Conservation (phyloP, 2,113 vertebrate species). For the Sardina pilchardus region DNA sequence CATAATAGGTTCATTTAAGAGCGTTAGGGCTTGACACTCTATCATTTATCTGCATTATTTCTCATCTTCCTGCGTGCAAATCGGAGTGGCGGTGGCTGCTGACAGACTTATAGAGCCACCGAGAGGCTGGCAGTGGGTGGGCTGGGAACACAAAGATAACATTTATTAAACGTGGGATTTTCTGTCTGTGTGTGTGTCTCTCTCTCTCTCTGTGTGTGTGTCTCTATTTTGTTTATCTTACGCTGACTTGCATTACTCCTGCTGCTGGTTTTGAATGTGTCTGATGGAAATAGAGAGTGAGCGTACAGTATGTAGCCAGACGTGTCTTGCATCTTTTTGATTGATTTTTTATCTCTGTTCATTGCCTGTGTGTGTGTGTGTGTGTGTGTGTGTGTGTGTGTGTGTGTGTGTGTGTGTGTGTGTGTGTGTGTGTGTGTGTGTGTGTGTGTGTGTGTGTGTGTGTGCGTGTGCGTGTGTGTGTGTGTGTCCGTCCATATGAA, state of each 20-base stretch:
- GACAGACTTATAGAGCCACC: neutral
- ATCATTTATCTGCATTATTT: slow-evolving; percentile 89
- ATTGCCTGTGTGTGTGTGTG: too few species aligned
- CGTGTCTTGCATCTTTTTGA: neutral
- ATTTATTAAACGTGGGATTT: neutral
- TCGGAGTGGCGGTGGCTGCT: slow-evolving; percentile 64
- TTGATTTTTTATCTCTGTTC: too few species aligned
- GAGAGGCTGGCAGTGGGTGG: neutral
- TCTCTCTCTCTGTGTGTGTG: neutral
- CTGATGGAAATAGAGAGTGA: neutral
- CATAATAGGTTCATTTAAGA: slow-evolving; percentile 90
- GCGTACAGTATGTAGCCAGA: too few species aligned
- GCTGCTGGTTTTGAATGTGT: neutral
- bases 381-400: too few species aligned
- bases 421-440: neutral
- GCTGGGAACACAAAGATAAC: neutral
- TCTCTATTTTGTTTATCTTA: neutral
- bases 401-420: too few species aligned
- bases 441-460: neutral
- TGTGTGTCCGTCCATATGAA: neutral
- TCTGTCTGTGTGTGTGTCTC: neutral
- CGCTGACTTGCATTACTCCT: neutral
- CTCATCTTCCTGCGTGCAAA: slow-evolving; percentile 89
- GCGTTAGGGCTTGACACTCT: slow-evolving; percentile 86
- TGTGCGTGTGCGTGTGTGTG: neutral